These are phyloP conservation scores for Poeciliopsis turrubarensis DNA, from an alignment of 2,113 vertebrate genomes.

Conservation along the genomic window DNA sequence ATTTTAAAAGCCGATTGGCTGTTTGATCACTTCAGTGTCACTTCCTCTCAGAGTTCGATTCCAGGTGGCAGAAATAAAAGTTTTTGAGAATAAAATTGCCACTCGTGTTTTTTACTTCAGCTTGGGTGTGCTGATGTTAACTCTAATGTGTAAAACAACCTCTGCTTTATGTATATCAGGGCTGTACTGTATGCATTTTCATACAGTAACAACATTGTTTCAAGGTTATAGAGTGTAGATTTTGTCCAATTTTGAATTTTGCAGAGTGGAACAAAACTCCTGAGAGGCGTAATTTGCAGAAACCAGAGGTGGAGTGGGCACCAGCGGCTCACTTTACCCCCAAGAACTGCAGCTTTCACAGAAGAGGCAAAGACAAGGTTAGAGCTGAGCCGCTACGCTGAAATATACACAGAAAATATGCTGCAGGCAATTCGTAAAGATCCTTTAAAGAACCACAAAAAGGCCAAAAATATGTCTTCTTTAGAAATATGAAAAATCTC, in stretches of 20 bases:
- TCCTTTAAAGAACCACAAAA: too few species aligned
- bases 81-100: background rate
- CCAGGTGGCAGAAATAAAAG: background rate
- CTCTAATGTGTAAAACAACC: background rate
- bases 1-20: background rate
- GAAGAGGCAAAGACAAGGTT: background rate
- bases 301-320: background rate
- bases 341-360: background rate
- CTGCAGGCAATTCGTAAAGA: background rate
- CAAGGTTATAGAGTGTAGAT: background rate
- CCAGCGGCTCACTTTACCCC: background rate
- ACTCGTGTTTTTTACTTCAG: background rate
- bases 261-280: background rate
- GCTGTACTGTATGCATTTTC: background rate
- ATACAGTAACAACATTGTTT: background rate
- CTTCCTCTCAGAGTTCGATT: background rate
- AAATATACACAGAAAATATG: background rate
- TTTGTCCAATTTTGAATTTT: slow-evolving; percentile 4
- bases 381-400: background rate
- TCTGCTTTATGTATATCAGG: background rate
- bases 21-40: background rate
- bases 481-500: background rate
- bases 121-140: background rate
- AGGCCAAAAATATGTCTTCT: background rate
- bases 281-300: background rate